Base-by-base conservation (phyloP, 2,888 invertebrate species). In the Tenthredo distinguenda region DNA sequence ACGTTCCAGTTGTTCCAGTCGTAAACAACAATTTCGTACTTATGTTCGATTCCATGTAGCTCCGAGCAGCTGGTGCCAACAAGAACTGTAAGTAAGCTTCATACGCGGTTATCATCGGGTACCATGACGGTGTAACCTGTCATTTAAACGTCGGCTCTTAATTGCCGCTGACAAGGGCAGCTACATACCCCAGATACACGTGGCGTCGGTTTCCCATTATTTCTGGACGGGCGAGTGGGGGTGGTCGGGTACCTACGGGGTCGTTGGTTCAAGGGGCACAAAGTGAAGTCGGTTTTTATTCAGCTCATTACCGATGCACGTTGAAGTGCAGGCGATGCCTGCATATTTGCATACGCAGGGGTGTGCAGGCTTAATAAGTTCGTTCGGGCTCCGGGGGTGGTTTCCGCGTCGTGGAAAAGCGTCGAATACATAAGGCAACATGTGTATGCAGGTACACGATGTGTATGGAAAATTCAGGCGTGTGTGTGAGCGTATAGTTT, bases 121-220 rank as follows among this genome's bases (percentile, higher is more conserved):
- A 68, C 18, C 5, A 47, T 12, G 21, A 31, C 47, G 26, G 47
- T 47, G 76, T 10, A 50, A 50, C 26, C 76, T 77, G 76, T 77
- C 76, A 74, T 74, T 74, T 40, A 5, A 77, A 50, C 50, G 15
- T 77, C 50, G n/a, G 31, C 50, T 77, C 47, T 77, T 77, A 47
- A 77, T 77, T 77, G 76, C 18, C 76, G 76, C 50, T 77, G 50
- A 47, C 47, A 77, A 12, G 50, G 26, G 55, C 6, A n/a, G 18
- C 50, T n/a, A 5, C 55, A 77, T 15, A 26, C 50, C 31, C 12
- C 50, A 50, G 76, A 50, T 47, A 77, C 26, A 31, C 50, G 76
- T 77, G 50, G 47, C 50, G 40, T 74, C 21, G 4, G n/a, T 40
- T 74, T 43, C 43, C 72, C 72, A 40, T 40, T n/a, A 74, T 74